phyloP scores from a whole-genome alignment of 2,113 vertebrate genomes.

The Philantomba maxwellii region DNA sequence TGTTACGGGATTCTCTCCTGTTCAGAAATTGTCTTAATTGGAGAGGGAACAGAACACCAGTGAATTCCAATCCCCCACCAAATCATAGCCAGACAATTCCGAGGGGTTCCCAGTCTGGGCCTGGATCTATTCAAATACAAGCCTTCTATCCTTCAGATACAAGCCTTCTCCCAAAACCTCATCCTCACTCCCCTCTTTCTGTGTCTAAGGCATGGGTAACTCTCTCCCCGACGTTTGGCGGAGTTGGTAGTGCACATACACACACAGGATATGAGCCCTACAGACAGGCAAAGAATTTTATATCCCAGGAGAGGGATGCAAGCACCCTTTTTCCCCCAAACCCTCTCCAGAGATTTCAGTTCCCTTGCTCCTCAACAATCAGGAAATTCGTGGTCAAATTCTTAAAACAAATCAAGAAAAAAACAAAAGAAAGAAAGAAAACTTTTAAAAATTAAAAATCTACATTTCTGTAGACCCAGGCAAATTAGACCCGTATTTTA shows the following conservation, averaged over 20 bases:
- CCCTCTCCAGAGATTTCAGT: background rate
- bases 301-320: background rate
- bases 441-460: background rate
- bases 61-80: background rate
- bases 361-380: background rate
- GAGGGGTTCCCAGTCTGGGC: background rate
- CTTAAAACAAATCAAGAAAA: background rate
- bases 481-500: background rate
- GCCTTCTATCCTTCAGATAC: background rate
- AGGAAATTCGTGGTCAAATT: background rate
- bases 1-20: background rate
- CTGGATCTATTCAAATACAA: background rate
- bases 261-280: background rate
- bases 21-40: background rate
- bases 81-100: background rate
- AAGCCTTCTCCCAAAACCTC: background rate
- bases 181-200: background rate
- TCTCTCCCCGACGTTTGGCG: background rate
- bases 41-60: background rate
- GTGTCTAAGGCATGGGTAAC: background rate
- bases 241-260: background rate
- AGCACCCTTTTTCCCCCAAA: background rate
- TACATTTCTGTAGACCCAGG: background rate
- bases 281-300: background rate
- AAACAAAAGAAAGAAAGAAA: background rate